A percentile compares a stretch with the other conserved stretches of the same genome.
Conservation (phyloP, 2,888 invertebrate species). For the Aplocera efformata region DNA sequence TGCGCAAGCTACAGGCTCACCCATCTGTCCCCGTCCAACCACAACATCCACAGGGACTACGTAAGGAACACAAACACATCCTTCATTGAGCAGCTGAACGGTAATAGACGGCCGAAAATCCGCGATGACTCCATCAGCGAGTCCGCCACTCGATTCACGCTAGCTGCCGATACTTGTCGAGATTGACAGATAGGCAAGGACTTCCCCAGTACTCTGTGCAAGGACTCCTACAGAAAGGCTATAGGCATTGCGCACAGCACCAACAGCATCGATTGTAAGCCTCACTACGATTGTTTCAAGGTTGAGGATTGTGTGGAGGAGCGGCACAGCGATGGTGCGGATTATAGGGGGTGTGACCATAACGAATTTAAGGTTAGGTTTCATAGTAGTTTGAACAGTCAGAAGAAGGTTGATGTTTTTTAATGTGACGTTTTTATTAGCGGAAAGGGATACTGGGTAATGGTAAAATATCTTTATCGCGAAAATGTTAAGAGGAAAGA, state of each 20-base stretch:
- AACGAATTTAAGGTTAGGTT: conserved; percentile 66
- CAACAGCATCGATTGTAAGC: conserved; percentile 70
- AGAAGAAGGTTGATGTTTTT: conserved; percentile 56
- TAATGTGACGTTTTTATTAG: too few relatives aligned
- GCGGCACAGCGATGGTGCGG: conserved; percentile 61
- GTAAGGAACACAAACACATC: conserved; percentile 69
- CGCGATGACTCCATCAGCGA: conserved; percentile 70
- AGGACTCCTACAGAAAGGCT: conserved; percentile 41
- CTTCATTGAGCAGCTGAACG: conserved; percentile 71
- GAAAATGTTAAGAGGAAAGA: too few relatives aligned
- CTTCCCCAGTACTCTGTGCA: too few relatives aligned
- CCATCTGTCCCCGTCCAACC: conserved; percentile 71
- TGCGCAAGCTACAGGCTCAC: conserved; percentile 70
- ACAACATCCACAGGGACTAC: conserved; percentile 66
- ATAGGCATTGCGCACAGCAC: conserved; percentile 55
- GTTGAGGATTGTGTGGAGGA: conserved; percentile 39
- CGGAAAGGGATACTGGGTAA: too few relatives aligned
- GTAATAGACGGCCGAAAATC: conserved; percentile 56
- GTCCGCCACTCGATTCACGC: conserved; percentile 62
- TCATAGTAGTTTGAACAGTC: conserved; percentile 69
- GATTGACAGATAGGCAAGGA: conserved; percentile 66
- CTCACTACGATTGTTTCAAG: conserved; percentile 72
- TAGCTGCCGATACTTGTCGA: conserved; percentile 59
- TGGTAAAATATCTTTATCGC: too few relatives aligned
- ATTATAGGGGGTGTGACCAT: conserved; percentile 55